phyloP scores from a whole-genome alignment of 2,888 invertebrate species.

The Norana najaformis region DNA sequence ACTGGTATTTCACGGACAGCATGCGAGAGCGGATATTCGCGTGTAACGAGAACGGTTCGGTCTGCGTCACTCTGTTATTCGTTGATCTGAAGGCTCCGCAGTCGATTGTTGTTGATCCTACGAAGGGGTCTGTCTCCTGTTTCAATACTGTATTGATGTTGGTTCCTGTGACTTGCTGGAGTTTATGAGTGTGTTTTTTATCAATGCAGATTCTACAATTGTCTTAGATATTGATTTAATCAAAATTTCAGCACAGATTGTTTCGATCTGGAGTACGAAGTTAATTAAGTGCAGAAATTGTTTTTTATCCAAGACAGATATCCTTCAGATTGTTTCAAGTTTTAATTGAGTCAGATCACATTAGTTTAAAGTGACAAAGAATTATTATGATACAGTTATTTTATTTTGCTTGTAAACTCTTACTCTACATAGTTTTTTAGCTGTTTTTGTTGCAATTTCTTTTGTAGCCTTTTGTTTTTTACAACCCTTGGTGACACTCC shows the following conservation, averaged over 20 bases:
- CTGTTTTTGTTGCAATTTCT: not conserved
- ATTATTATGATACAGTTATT: not conserved
- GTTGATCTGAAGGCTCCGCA: constrained; percentile 70
- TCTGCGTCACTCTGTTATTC: constrained; percentile 75
- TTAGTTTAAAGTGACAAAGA: not conserved
- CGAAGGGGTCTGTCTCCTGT: constrained; percentile 67
- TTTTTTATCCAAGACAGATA: too few relatives aligned
- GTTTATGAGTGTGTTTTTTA: not conserved
- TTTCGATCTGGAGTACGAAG: not conserved
- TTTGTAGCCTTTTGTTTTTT: constrained; percentile 79
- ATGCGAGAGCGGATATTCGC: constrained; percentile 73
- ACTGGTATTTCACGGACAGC: constrained; percentile 82
- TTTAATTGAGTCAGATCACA: too few relatives aligned
- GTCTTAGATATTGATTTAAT: not conserved
- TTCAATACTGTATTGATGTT: not conserved
- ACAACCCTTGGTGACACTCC: constrained; percentile 81
- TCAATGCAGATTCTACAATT: not conserved
- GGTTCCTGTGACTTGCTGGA: not conserved
- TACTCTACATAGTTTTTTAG: not conserved
- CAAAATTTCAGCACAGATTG: not conserved
- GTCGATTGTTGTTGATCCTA: constrained; percentile 79
- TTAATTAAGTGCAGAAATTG: not conserved
- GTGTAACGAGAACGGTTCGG: constrained; percentile 70
- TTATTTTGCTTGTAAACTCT: not conserved
- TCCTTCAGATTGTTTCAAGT: too few relatives aligned